Base-by-base conservation (phyloP, 2,888 invertebrate species). In the Nemapogon koenigi region DNA sequence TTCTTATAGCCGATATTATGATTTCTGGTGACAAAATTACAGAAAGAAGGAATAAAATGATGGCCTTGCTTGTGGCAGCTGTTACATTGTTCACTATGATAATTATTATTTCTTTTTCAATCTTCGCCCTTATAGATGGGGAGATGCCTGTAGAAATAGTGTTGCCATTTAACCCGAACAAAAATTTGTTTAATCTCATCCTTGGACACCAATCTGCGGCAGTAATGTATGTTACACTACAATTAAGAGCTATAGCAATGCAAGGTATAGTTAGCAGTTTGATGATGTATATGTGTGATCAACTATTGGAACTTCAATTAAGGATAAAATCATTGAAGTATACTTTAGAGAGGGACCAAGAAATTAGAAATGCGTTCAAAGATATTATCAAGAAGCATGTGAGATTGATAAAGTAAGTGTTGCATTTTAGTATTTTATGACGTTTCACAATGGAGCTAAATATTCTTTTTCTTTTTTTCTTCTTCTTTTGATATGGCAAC, bases 211-310 rank as follows among this genome's bases (percentile, higher is more conserved):
- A 16, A 4, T 10, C 8, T 15, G 55, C 65, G 0, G 51, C 54
- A 0, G 2, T 54, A 1, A 39, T 55, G 1, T 58, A 69, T 17
- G 30, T 49, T 0, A 0, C 67, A 69, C 2, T 54, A 55, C 17
- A 38, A 1, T 57, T 54, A 15, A 52, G 73, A 47, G 64, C 57
- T 1, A 57, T 63, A 22, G 63, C 62, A 1, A 62, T 73, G 49
- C 67, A 73, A 48, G 70, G 70, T 0, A 50, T 72, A 2, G 54
- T 73, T 0, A 69, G 70, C 43, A 64, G 70, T 26, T 44, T 72
- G 16, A 48, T 66, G 2, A 61, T 73, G 55, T 75, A 73, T 41
- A 39, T 75, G 25, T 66, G 70, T 37, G 71, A 73, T 32, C 73
- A 75, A 41, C 40, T 73, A n/a, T 42, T 53, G 2, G 54, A 59